Base-by-base conservation (phyloP, 1,140 invertebrate species). In the Zaprionus gabonicus region DNA sequence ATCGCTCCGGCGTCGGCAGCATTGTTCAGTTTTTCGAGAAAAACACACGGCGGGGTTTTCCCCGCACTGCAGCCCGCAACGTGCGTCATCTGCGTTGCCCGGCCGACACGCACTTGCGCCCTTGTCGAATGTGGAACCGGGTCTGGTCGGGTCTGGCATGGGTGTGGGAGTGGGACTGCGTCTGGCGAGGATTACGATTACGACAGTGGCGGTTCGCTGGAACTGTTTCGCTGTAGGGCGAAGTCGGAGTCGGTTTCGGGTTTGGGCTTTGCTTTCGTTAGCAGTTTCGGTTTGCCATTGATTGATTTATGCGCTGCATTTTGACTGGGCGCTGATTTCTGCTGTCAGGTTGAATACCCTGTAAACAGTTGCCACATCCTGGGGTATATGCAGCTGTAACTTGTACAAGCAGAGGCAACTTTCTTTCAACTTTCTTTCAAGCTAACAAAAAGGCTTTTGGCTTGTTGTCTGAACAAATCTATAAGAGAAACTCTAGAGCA, bases 1-100 rank as follows among this genome's bases (percentile, higher is more conserved):
- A 74, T 10, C 41, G 41, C 17, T 9, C 41, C n/a, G 55, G 51
- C 25, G 58, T 58, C 38, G 60, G 49, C 49, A 34, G 70, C 74
- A 74, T 77, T 73, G 73, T 72, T 38, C 46, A 56, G 41, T 36
- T 56, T 83, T 80, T 83, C 80, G 17, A 55, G 80, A 76, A 78
- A 76, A 78, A 71, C 62, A 34, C 65, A 55, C 53, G 55, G 5
- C 34, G 12, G 82, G 75, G 68, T 69, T 81, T 82, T 86, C 51
- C 78, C 67, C 44, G 65, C 31, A 4, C 15, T 7, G 34, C 49
- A 15, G 20, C 44, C 10, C 15, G 15, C 46, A 65, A 72, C 68
- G 59, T 71, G 76, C 69, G 76, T 85, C 82, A 86, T 86, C 82
- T 86, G 82, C 41, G n/a, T 70, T 70, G 46, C 65, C 53, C 25